Base-by-base conservation (phyloP, 1,140 invertebrate genomes). In the Sycophila sp. region DNA sequence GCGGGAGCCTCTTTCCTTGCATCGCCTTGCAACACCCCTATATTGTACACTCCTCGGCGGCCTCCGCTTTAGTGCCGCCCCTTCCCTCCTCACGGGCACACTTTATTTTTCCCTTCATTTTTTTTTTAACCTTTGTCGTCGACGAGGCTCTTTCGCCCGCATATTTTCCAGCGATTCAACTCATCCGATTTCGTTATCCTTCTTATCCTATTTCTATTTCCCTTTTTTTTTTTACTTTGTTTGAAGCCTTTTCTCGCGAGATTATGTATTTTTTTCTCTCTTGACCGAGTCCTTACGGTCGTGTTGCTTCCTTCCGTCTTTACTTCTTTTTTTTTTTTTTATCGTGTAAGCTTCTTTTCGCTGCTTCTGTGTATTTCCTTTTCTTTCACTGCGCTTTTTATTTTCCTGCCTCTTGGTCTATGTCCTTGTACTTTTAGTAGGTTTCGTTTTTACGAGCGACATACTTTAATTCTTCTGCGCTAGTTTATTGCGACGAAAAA, bases 361-460 rank as follows among this genome's bases (percentile, higher is more conserved):
- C 28, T 30, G 49, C n/a, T 53, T 24, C 1, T 17, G 42, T 22
- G 42, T 15, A 8, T 47, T 47, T 53, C 24, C 26, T 30, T 45
- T 30, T 28, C 49, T 53, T n/a, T 53, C 11, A 53, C 11, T 4
- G 26, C 26, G 24, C 49, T 53, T 53, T 53, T 53, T 53, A 53
- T 53, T 53, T 53, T 30, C 49, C 11, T 53, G 22, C 49, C 49
- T 26, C n/a, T 45, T 45, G 40, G 10, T 45, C 4, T 53, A 10
- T n/a, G 49, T 53, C 49, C 49, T 53, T 53, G 49, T 10, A 28
- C 8, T 53, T 53, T 53, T 53, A 53, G 49, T 30, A 30, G 10
- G 22, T 53, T 53, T 15, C 4, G 11, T 30, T 53, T 53, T 53
- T 53, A 30, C 49, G 49, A 53, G 6, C 24, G 11, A 30, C 22